phyloP scores from a whole-genome alignment of 2,113 vertebrate species.

The Reinhardtius hippoglossoides region DNA sequence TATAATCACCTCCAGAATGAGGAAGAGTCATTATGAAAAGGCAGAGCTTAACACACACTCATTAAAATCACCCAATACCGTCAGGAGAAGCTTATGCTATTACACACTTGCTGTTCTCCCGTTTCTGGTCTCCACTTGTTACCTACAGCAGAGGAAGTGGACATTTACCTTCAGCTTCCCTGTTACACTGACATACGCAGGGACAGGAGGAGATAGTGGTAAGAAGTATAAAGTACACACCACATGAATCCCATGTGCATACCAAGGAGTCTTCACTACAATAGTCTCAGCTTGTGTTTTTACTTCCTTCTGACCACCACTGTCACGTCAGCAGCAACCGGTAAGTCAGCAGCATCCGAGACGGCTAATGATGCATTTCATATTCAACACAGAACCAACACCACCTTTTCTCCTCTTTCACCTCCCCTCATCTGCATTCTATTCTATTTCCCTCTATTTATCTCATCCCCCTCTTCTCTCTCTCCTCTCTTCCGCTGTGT shows the following conservation, averaged over 20 bases:
- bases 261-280: conserved; percentile 3
- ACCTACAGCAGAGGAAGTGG: conserved; percentile 41
- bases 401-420: conserved; percentile 31
- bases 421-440: conserved; percentile 57
- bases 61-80: conserved; percentile 70
- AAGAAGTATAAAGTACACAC: neutral
- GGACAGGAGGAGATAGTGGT: too few species aligned
- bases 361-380: conserved; percentile 66
- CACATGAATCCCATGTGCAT: conserved; percentile 9
- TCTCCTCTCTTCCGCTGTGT: conserved; percentile 20
- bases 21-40: conserved; percentile 65
- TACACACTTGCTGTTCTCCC: conserved; percentile 34
- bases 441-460: conserved; percentile 47
- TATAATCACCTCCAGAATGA: conserved; percentile 73
- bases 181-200: neutral
- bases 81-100: conserved; percentile 60
- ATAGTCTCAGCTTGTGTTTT: conserved; percentile 46
- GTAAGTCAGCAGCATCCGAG: conserved; percentile 59
- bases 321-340: conserved; percentile 42
- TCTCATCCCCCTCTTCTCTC: conserved; percentile 24
- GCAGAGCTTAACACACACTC: conserved; percentile 61
- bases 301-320: conserved; percentile 30
- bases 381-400: conserved; percentile 66
- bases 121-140: conserved; percentile 31
- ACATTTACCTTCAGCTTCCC: conserved; percentile 26